Base-by-base conservation (phyloP, 2,888 invertebrate genomes). In the Rhagium mordax region DNA sequence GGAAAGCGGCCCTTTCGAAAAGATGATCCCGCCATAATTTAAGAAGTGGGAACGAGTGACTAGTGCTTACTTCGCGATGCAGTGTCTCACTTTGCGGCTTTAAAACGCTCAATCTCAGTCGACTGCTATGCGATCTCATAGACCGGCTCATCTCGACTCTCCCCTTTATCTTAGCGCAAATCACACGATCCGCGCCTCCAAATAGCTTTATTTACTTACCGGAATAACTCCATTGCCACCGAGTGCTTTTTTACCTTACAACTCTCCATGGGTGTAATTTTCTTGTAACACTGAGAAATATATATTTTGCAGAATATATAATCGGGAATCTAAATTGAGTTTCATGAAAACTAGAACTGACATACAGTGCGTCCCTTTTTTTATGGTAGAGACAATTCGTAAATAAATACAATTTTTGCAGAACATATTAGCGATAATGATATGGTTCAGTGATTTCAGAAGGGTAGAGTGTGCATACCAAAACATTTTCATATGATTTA, bases 131-230 rank as follows among this genome's bases (percentile, higher is more conserved):
- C 74, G 78, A 72, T 74, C 72, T 67, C 69, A 29, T 75, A 70
- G 72, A 71, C 77, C 79, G 81, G 77, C 80, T 80, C 79, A 59
- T 68, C 68, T 47, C 72, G 53, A 61, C 33, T 72, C 72, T 74
- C 66, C 68, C 73, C 81, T 84, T 84, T 84, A 84, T 84, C 82
- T 84, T 77, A 78, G 78, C 79, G 80, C 81, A 83, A 83, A 84
- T 84, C 84, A 82, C 83, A 79, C 80, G 82, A 82, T 83, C 81
- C 82, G 79, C 82, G 82, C 81, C 79, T 82, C 68, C 79, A 79
- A 84, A 84, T 84, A 78, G 83, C 84, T 84, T 84, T 84, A 85
- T 85, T 85, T 85, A 85, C 85, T 85, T 85, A 84, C 83, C 83
- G 82, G 84, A 84, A 84, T 84, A 84, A 84, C 82, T 84, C 82